Evolutionary conservation across 2,888 invertebrate genomes (phyloP), one percentile per base, ranked within the genome.

Genomic region (Oscheius sp.): DNA sequence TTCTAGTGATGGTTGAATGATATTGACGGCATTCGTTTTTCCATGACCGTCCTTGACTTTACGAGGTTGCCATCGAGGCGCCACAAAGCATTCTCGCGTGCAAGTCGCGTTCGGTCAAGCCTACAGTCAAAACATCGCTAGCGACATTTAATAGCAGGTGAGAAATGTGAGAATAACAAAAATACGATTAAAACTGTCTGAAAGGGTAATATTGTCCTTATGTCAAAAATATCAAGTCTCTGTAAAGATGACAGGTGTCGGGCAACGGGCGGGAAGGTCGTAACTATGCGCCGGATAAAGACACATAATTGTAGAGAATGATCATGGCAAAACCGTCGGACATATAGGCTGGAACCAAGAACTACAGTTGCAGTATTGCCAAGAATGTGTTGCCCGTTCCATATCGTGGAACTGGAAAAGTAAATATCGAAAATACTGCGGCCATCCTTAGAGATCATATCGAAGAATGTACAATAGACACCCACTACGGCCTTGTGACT

Each of bases 1-100:
- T 61, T 43, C 49, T 25, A 25, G 52, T 27, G 66, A 52, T 49
- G 21, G 52, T 52, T 27, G 25, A 6, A 66, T 66, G 66, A 66
- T 66, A 66, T 66, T 25, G 27, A 18, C 27, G 52, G 66, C 35
- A 35, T 35, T 35, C 35, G 52, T 25, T 27, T 66, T 66, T 66
- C 66, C 61, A 41, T 21, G 27, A 21, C 46, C 35, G 66, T 25
- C 66, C 66, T 66, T 66, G 66, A 66, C 52, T 66, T 66, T 66
- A 66, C 66, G 66, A 66, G 66, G 66, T 49, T 66, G 52, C 66
- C 66, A 66, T 25, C 66, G 66, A 46, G 35, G 66, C 52, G 66
- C 49, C 66, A 66, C 66, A 66, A 66, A 66, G 66, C 21, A 66
- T 52, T 66, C 53, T 52, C 53, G 23, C 13, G 52, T 13, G 45